Evolutionary conservation across 2,888 invertebrate genomes (phyloP).

Genomic region (Xestia c-nigrum): DNA sequence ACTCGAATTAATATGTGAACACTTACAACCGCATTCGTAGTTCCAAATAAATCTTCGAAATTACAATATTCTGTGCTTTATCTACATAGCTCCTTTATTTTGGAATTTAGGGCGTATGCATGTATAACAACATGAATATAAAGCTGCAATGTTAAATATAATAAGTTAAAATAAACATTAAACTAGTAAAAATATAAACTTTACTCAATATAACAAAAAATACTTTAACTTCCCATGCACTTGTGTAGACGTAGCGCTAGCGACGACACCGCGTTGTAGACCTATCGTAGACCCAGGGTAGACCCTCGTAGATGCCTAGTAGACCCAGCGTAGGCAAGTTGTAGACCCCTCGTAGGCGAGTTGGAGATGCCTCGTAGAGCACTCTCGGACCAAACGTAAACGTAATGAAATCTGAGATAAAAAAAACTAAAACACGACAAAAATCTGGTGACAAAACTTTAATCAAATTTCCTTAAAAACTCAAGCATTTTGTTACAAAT

Average conservation of each 20-base stretch:
- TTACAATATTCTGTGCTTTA: slow-evolving; percentile 14
- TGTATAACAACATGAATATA: not conserved
- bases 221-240: not conserved
- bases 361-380: not conserved
- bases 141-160: not conserved
- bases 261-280: not conserved
- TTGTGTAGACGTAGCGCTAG: not conserved
- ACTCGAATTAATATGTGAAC: slow-evolving; percentile 61
- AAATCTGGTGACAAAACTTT: not conserved
- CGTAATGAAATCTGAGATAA: not conserved
- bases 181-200: not conserved
- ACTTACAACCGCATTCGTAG: slow-evolving; percentile 37
- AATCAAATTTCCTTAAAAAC: not conserved
- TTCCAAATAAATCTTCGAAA: slow-evolving; percentile 41
- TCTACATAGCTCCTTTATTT: not conserved
- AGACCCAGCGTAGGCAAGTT: too few relatives aligned
- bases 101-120: not conserved
- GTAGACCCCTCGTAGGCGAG: not conserved
- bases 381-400: not conserved
- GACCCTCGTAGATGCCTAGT: not conserved
- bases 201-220: too few relatives aligned
- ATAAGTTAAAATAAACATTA: not conserved
- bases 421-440: too few relatives aligned
- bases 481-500: not conserved
- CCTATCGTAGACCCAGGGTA: not conserved